These are phyloP conservation scores for Yponomeuta malinellus DNA, from an alignment of 2,888 invertebrate species.

Conservation along the genomic window DNA sequence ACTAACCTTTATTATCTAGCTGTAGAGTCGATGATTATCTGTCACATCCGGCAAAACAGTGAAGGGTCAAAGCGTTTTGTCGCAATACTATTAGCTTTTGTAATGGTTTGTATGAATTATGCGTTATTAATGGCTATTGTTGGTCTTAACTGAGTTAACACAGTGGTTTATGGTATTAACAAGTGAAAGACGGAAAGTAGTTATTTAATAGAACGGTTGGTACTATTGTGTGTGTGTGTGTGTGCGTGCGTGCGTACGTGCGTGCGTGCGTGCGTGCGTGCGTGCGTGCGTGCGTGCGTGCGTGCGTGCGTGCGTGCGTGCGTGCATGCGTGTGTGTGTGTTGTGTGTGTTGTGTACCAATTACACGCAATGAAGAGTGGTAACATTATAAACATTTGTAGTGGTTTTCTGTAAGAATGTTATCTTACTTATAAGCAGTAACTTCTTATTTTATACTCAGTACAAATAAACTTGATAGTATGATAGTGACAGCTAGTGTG, in stretches of 20 bases:
- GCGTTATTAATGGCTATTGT: neutral
- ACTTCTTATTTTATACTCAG: no score
- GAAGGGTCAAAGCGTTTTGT: constrained; percentile 17
- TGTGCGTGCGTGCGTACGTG: neutral
- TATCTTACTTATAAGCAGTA: no score
- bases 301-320: no score
- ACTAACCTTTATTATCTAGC: neutral
- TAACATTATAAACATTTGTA: no score
- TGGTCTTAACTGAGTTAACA: neutral
- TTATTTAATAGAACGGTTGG: no score
- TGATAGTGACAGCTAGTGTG: no score
- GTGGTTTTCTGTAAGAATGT: no score
- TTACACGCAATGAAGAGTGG: no score
- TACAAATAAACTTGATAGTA: no score
- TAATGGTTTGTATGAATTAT: constrained; percentile 14
- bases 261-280: neutral
- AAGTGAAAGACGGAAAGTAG: neutral
- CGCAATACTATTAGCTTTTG: constrained; percentile 11
- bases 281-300: neutral
- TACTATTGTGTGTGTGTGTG: neutral
- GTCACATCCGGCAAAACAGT: neutral
- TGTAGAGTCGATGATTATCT: neutral
- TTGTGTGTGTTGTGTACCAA: no score
- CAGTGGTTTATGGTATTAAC: neutral
- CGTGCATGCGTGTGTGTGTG: no score